Percentiles rank a stretch among this genome's conserved stretches.
Evolutionary conservation across 2,888 invertebrate genomes (phyloP).

Genomic region (Trimorus sp.): DNA sequence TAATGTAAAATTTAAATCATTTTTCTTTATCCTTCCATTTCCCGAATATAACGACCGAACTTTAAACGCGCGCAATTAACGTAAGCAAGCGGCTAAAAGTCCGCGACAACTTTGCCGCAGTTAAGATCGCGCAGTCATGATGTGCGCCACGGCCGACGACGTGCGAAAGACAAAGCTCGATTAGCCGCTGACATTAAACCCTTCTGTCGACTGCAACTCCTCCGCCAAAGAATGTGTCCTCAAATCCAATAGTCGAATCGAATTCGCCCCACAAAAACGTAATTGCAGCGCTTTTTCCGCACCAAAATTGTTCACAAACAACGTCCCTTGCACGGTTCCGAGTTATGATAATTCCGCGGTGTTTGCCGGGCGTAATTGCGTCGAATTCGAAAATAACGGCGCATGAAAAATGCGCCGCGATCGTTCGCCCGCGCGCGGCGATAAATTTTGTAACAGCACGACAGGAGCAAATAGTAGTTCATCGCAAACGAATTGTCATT

Average conservation of each 20-base stretch:
- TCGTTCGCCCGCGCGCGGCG: conserved; percentile 42
- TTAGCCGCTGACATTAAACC: conserved; percentile 39
- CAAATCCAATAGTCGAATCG: too few species aligned
- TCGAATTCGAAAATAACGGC: conserved; percentile 52
- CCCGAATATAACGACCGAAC: conserved; percentile 57
- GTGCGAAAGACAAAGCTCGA: conserved; percentile 44
- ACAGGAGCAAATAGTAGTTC: conserved; percentile 61
- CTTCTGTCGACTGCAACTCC: not conserved
- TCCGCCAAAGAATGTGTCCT: not conserved
- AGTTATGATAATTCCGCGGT: conserved; percentile 46
- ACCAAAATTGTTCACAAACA: too few species aligned
- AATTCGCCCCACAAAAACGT: too few species aligned
- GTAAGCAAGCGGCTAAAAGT: conserved; percentile 62
- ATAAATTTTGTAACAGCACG: conserved; percentile 57
- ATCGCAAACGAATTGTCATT: conserved; percentile 62
- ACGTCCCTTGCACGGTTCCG: too few species aligned
- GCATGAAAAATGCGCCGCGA: conserved; percentile 46
- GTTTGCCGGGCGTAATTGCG: conserved; percentile 51
- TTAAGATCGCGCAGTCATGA: conserved; percentile 56
- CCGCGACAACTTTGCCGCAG: conserved; percentile 57
- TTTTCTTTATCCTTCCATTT: conserved; percentile 27
- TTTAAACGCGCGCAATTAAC: conserved; percentile 65
- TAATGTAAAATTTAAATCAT: too few species aligned
- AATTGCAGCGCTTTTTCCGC: too few species aligned
- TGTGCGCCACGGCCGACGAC: conserved; percentile 40